A percentile compares a stretch with the other conserved stretches of the same genome.
Conservation (phyloP, 2,113 vertebrate species). For the Indri indri region DNA sequence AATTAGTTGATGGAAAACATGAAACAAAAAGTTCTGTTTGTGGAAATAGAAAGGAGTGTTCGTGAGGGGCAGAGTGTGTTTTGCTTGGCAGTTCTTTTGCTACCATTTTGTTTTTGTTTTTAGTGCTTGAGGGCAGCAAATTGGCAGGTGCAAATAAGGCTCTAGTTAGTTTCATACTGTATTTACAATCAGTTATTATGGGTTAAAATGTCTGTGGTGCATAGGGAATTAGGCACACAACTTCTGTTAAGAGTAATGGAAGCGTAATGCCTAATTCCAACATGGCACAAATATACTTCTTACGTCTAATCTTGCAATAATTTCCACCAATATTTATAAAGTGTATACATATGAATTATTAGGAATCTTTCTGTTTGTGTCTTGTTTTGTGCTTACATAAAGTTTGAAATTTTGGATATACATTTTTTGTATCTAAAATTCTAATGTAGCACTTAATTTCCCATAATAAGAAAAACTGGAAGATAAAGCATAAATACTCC, state of each 20-base stretch:
- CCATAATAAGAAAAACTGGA: not conserved
- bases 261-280: slow-evolving; percentile 67
- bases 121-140: slow-evolving; percentile 84
- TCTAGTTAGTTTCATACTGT: slow-evolving; percentile 74
- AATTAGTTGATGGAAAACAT: slow-evolving; percentile 85
- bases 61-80: slow-evolving; percentile 83
- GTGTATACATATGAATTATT: not conserved
- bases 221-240: slow-evolving; percentile 77
- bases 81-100: slow-evolving; percentile 84
- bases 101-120: slow-evolving; percentile 85
- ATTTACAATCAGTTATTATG: slow-evolving; percentile 77
- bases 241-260: slow-evolving; percentile 67
- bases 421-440: slow-evolving; percentile 21
- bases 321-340: slow-evolving; percentile 7
- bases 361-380: not conserved
- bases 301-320: not conserved
- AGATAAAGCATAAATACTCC: not conserved
- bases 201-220: slow-evolving; percentile 74
- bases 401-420: slow-evolving; percentile 35
- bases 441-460: not conserved
- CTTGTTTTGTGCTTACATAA: slow-evolving; percentile 10
- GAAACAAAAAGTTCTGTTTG: slow-evolving; percentile 72
- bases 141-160: slow-evolving; percentile 84
- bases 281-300: not conserved
- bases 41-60: slow-evolving; percentile 82